Base-by-base conservation (phyloP, 1,140 invertebrate species). In the Polypedilum vanderplanki region DNA sequence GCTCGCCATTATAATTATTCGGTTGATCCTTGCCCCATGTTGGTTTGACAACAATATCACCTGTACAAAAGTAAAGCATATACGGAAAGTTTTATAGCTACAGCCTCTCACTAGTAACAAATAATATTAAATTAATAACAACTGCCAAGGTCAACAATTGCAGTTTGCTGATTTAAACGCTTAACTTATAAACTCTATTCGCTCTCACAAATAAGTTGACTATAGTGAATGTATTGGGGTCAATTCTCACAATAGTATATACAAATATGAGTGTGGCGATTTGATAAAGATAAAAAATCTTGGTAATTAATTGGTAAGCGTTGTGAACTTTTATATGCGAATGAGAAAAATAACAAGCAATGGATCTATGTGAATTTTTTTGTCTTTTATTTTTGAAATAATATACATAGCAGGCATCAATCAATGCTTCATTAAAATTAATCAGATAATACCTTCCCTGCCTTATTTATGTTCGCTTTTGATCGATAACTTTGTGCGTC, bases 1-100 rank as follows among this genome's bases (percentile, higher is more conserved):
- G 95, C 79, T 97, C 93, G 0, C 94, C 93, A 79, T 96, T 97
- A 83, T 97, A 97, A 79, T 97, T 97, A 80, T 97, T 97, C 0
- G 95, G 95, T 79, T 97, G 95, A 79, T 96, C 94, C 80, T 93
- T 93, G 41, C 93, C 94, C 95, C 95, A 97, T 0, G 90, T 86
- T 7, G 93, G 93, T 77, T 89, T 90, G 10, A 86, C 87, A 1
- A 96, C 90, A 41, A 90, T 84, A 77, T 92, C 89, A 22, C 92
- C 92, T 93, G 78, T 17, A 79, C n/a, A n/a, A n/a, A n/a, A n/a
- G n/a, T 77, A 77, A 79, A 76, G 78, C 78, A 75, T 9, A 46
- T 73, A 33, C 24, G 24, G 46, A 57, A n/a, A 57, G 46, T n/a
- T 12, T 57, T 12, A 57, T 57, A 57, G 12, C 46, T 1, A 12